These are phyloP conservation scores for Anastrepha ludens DNA, from an alignment of 1,140 invertebrate genomes.

Conservation along the genomic window DNA sequence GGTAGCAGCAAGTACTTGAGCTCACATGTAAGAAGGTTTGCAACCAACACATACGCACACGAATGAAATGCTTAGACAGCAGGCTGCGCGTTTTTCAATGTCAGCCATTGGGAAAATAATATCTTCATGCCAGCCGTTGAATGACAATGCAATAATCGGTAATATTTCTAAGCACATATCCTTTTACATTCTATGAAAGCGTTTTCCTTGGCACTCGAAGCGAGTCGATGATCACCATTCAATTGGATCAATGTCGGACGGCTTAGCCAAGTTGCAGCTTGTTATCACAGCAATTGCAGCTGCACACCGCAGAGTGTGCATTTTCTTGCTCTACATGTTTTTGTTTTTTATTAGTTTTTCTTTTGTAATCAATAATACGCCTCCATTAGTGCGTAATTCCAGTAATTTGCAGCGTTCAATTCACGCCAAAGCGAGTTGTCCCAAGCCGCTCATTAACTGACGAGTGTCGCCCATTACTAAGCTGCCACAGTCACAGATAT, in stretches of 20 bases:
- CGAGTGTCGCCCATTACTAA: not conserved
- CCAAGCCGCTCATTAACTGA: not conserved
- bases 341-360: not conserved
- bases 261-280: not conserved
- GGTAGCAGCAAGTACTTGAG: not conserved
- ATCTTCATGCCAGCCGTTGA: not conserved
- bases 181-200: not conserved
- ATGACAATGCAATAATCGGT: not conserved
- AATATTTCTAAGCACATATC: conserved; percentile 8
- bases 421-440: conserved; percentile 26
- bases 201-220: not conserved
- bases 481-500: not conserved
- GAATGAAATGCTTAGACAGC: not conserved
- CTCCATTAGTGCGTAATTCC: conserved; percentile 3
- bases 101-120: no score
- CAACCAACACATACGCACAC: not conserved
- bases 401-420: not conserved
- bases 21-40: no score
- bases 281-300: not conserved
- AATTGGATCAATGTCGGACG: not conserved
- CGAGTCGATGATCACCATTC: not conserved
- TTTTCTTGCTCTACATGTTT: not conserved
- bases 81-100: not conserved
- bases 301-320: not conserved
- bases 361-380: not conserved